Evolutionary conservation across 2,888 invertebrate species (phyloP).

Genomic region (Tachina grossa): DNA sequence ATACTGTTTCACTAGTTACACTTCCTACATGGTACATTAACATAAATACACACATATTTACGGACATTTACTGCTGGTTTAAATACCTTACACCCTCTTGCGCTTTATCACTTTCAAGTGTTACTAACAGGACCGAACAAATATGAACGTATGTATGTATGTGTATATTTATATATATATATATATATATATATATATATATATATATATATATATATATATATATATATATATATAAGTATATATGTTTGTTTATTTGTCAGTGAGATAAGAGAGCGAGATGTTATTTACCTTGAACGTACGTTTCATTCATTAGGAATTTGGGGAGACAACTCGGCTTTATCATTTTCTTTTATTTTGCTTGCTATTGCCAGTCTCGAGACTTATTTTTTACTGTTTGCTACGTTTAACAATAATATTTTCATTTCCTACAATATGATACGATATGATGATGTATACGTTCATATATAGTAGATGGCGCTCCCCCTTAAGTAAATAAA

Average conservation of each 20-base stretch:
- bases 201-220: no score
- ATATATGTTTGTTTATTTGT: neutral
- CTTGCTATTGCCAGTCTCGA: constrained; percentile 70
- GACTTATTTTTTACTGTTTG: constrained; percentile 68
- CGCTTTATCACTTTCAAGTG: neutral
- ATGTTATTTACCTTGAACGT: constrained; percentile 54
- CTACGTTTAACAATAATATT: constrained; percentile 50
- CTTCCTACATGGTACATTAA: no score
- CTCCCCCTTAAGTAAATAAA: constrained; percentile 67
- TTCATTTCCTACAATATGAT: constrained; percentile 69
- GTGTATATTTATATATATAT: no score
- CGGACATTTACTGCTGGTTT: no score
- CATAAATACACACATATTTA: no score
- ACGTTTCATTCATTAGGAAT: constrained; percentile 75
- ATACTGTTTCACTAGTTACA: no score
- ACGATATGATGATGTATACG: constrained; percentile 47
- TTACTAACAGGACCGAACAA: neutral
- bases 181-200: neutral
- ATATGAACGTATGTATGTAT: neutral
- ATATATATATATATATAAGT: neutral
- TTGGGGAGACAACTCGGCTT: constrained; percentile 79
- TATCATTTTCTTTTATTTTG: constrained; percentile 73
- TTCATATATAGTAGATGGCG: constrained; percentile 61
- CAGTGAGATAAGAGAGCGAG: constrained; percentile 42
- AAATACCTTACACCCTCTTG: neutral